Evolutionary conservation across 2,797 vertebrate species (phyloP).

Genomic region (Acanthornis magna): DNA sequence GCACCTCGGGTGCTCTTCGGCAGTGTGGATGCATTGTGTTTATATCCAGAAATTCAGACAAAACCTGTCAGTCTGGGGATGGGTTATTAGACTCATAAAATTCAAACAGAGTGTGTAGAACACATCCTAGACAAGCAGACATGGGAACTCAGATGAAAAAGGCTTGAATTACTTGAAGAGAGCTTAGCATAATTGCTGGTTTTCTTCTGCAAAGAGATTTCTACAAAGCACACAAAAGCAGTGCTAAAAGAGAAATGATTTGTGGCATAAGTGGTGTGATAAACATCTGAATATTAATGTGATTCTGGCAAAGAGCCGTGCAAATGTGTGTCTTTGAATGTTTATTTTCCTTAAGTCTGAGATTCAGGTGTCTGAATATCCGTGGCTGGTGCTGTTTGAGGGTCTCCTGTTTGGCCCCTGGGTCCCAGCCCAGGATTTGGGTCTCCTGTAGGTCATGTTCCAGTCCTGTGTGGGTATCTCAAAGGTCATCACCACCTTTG

Average conservation of each 20-base stretch:
- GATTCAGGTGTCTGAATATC: not conserved
- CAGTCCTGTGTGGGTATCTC: not conserved
- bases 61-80: not conserved
- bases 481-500: too few species aligned
- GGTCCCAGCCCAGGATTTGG: not conserved
- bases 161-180: constrained; percentile 1
- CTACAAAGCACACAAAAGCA: not conserved
- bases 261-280: not conserved
- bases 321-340: not conserved
- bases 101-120: not conserved
- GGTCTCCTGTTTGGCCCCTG: not conserved
- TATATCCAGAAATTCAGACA: not conserved
- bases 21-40: not conserved
- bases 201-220: constrained; percentile 9
- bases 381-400: not conserved
- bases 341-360: not conserved
- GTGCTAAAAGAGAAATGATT: not conserved
- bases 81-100: not conserved
- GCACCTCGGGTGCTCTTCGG: not conserved
- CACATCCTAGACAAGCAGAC: not conserved
- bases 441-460: not conserved
- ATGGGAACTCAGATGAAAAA: not conserved
- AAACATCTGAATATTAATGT: constrained; percentile 41
- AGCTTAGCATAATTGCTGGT: constrained; percentile 14
- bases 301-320: not conserved